Conservation (phyloP, 2,888 invertebrate species). For the Odontocolon sp. region DNA sequence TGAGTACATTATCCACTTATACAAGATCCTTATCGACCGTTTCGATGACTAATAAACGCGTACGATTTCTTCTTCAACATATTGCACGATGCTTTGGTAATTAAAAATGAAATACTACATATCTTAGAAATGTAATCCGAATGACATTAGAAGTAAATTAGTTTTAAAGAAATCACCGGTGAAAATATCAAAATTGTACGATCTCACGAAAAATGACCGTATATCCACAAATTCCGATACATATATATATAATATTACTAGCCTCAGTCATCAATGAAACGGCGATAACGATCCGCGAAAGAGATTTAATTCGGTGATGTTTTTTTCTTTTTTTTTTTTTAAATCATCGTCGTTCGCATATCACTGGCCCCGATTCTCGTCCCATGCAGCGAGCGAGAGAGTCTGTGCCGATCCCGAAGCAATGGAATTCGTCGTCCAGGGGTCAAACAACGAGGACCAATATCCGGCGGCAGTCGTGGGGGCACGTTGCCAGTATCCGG, state of each 20-base stretch:
- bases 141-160: neutral
- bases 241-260: constrained; percentile 1
- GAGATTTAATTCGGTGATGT: constrained; percentile 51
- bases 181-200: neutral
- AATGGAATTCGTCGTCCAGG: constrained; percentile 77
- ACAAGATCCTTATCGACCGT: constrained; percentile 57
- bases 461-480: constrained; percentile 75
- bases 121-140: constrained; percentile 1
- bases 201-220: neutral
- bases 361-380: constrained; percentile 73
- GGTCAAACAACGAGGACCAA: constrained; percentile 79
- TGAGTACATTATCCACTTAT: constrained; percentile 73
- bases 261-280: constrained; percentile 15
- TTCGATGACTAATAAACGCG: constrained; percentile 16
- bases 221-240: neutral
- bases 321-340: constrained; percentile 7
- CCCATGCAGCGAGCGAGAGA: constrained; percentile 72
- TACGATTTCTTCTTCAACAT: neutral
- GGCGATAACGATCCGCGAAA: constrained; percentile 53
- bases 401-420: constrained; percentile 71
- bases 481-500: constrained; percentile 79
- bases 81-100: constrained; percentile 52
- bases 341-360: constrained; percentile 13
- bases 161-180: constrained; percentile 12
- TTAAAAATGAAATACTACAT: constrained; percentile 1